Evolutionary conservation across 1,140 invertebrate species (phyloP), one percentile per base, ranked within the genome.

Genomic region (Trachymyrmex septentrionalis): DNA sequence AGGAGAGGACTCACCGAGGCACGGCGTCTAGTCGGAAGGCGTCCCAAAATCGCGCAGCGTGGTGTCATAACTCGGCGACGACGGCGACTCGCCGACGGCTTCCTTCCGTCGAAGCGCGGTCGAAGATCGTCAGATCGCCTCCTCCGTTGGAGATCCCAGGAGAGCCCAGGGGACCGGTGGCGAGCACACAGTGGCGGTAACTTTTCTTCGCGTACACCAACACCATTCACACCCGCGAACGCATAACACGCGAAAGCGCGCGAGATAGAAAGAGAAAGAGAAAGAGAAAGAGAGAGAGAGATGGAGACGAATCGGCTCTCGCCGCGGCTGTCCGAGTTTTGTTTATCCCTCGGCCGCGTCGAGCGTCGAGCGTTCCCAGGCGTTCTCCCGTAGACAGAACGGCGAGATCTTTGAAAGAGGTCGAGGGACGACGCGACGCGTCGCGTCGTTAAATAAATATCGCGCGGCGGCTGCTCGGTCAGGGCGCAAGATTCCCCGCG

Each of bases 401-500:
- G 4, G 48, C 21, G 59, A 48, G 55, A 57, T 21, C n/a, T 57
- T n/a, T 10, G 59, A 63, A 14, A 30, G 59, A 27, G 64, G 5
- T 16, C 21, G 38, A 27, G 44, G 66, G 57, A n/a, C 38, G 72
- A 63, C 53, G 55, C 71, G 81, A 7, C 53, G 59, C 80, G 78
- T 71, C 73, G 48, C 21, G 64, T 72, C 71, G 67, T 76, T 24
- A 7, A 27, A 87, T 63, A 85, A 89, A 89, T 87, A 89, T 86
- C 77, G 81, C 71, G 53, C 50, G 14, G 48, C 72, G 85, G 78
- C 77, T 69, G 21, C 34, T 57, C n/a, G 24, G n/a, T 87, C 88
- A 86, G 81, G 66, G 88, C 84, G 86, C 86, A 9, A 87, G 80
- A 44, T 90, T 88, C 88, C 88, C 92, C 92, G 91, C 92, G 92